Conservation (phyloP, 2,797 vertebrate genomes). For the Urosaurus nigricauda region DNA sequence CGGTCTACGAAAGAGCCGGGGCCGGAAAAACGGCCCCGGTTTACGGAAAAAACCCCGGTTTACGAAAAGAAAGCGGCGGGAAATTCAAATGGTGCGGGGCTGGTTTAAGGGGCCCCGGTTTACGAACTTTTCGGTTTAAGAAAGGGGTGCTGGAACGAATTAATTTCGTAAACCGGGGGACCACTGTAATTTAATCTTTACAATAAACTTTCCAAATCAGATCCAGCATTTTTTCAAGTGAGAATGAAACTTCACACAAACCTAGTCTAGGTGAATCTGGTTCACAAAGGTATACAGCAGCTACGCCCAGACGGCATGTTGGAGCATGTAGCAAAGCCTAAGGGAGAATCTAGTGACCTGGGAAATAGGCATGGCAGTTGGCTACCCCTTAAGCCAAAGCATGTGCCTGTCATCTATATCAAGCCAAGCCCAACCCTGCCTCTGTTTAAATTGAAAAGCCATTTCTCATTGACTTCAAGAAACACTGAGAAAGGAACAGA, state of each 20-base stretch:
- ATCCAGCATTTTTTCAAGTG: neutral
- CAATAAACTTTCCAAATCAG: neutral
- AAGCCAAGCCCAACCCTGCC: neutral
- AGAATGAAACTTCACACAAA: neutral
- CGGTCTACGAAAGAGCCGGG: too few relatives aligned
- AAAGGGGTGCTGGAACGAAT: too few relatives aligned
- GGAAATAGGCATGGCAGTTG: neutral
- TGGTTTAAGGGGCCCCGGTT: too few relatives aligned
- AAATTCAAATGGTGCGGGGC: too few relatives aligned
- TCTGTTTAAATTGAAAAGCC: neutral
- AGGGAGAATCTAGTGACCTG: neutral
- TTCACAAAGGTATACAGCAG: neutral
- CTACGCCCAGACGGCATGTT: slow-evolving; percentile 30
- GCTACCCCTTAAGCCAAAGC: neutral
- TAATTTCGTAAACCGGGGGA: too few relatives aligned
- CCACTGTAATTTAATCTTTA: neutral
- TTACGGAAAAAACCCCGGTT: too few relatives aligned
- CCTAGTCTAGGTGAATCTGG: neutral
- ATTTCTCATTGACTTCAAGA: neutral
- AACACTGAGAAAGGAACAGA: neutral
- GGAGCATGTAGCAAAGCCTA: neutral
- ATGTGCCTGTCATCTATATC: neutral
- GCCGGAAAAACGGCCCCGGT: too few relatives aligned
- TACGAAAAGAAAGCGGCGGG: too few relatives aligned
- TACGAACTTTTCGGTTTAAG: too few relatives aligned